Evolutionary conservation across 2,797 vertebrate species (phyloP).

Genomic region (Bradypus variegatus): DNA sequence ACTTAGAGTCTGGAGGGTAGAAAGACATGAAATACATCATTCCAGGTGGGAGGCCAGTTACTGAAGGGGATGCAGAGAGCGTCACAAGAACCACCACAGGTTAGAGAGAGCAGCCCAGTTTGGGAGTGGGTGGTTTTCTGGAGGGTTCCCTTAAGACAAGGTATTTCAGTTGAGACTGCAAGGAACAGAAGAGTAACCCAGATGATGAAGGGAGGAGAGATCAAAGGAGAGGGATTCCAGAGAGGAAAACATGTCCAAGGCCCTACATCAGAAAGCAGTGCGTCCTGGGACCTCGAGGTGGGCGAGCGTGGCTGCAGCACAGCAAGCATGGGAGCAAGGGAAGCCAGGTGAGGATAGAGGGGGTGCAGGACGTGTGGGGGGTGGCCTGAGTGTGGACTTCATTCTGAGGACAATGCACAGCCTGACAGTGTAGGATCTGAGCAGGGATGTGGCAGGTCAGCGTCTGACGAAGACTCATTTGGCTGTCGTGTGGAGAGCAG

Average conservation of each 20-base stretch:
- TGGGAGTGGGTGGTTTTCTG: too few species aligned
- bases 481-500: neutral
- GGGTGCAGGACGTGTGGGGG: neutral
- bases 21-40: neutral
- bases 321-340: neutral
- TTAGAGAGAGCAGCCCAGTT: neutral
- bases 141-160: neutral
- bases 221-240: neutral
- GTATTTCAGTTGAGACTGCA: neutral
- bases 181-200: neutral
- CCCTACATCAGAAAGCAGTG: neutral
- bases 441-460: neutral
- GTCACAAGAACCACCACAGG: neutral
- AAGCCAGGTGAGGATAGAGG: neutral
- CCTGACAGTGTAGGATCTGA: neutral
- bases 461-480: neutral
- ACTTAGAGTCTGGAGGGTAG: neutral
- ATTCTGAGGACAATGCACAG: neutral
- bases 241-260: neutral
- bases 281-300: neutral
- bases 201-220: neutral
- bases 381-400: neutral
- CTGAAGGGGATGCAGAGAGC: neutral
- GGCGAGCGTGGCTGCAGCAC: neutral
- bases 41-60: neutral